phyloP scores from a whole-genome alignment of 2,888 invertebrate genomes.

The Tuta absoluta region DNA sequence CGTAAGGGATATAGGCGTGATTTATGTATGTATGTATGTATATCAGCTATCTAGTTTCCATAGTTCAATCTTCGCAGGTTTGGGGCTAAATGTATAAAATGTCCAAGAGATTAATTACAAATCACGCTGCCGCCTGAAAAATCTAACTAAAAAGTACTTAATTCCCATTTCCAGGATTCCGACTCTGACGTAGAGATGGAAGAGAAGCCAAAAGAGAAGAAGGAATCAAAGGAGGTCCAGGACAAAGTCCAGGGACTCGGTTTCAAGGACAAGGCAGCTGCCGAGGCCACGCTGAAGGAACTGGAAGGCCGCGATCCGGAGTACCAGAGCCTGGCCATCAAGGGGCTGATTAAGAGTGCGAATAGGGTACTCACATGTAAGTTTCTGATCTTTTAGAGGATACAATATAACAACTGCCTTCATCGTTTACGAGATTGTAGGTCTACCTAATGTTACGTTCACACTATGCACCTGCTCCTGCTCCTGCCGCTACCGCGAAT shows the following conservation, averaged over 20 bases:
- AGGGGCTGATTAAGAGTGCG: constrained; percentile 86
- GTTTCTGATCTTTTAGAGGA: constrained; percentile 37
- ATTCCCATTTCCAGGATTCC: constrained; percentile 54
- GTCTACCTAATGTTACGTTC: too few relatives aligned
- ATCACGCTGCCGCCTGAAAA: too few relatives aligned
- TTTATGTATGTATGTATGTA: too few relatives aligned
- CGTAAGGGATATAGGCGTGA: too few relatives aligned
- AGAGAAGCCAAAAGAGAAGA: constrained; percentile 62
- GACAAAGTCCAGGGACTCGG: constrained; percentile 88
- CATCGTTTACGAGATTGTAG: too few relatives aligned
- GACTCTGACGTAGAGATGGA: constrained; percentile 74
- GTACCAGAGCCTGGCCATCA: constrained; percentile 87
- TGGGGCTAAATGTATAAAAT: too few relatives aligned
- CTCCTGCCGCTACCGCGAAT: too few relatives aligned
- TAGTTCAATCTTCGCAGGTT: too few relatives aligned
- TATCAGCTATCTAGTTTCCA: too few relatives aligned
- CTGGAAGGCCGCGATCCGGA: constrained; percentile 88
- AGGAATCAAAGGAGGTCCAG: constrained; percentile 47
- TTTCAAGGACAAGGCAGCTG: constrained; percentile 89
- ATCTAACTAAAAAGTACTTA: not conserved
- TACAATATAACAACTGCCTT: too few relatives aligned
- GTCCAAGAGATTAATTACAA: too few relatives aligned
- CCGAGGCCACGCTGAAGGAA: constrained; percentile 82
- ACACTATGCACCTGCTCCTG: too few relatives aligned
- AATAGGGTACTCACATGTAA: constrained; percentile 85